A percentile compares a stretch with the other conserved stretches of the same genome.
Conservation (phyloP, 2,888 invertebrate species). For the Mythimna pallens region DNA sequence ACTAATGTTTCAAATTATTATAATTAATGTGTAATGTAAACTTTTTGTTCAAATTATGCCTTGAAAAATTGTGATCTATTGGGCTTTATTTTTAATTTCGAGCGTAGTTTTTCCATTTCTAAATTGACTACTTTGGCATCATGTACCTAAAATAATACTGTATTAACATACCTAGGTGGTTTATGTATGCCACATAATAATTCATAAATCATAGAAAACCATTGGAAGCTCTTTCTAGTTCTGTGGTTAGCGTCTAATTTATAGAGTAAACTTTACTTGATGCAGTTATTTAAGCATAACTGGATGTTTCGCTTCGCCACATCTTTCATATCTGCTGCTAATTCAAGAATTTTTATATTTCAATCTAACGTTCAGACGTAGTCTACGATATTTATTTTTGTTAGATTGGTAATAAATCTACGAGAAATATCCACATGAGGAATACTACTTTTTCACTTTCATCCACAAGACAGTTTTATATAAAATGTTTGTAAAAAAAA, state of each 20-base stretch:
- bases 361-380: conserved; percentile 16
- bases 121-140: too few relatives aligned
- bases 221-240: background rate
- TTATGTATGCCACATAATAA: background rate
- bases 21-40: background rate
- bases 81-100: too few relatives aligned
- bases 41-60: background rate
- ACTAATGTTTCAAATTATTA: background rate
- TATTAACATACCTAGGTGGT: too few relatives aligned
- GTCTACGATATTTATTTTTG: conserved; percentile 5
- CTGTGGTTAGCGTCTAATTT: too few relatives aligned
- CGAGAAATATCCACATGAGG: background rate
- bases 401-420: conserved; percentile 26
- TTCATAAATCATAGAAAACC: background rate
- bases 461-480: background rate
- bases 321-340: conserved; percentile 1
- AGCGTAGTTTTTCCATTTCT: too few relatives aligned
- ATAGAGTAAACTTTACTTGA: background rate
- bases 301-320: background rate
- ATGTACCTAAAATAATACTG: too few relatives aligned
- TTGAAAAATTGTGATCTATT: background rate
- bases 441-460: background rate
- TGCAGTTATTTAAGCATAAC: background rate
- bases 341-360: conserved; percentile 18
- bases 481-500: background rate